These are phyloP conservation scores for Sarcophaga bullata DNA, from an alignment of 1,140 invertebrate genomes.

Conservation along the genomic window DNA sequence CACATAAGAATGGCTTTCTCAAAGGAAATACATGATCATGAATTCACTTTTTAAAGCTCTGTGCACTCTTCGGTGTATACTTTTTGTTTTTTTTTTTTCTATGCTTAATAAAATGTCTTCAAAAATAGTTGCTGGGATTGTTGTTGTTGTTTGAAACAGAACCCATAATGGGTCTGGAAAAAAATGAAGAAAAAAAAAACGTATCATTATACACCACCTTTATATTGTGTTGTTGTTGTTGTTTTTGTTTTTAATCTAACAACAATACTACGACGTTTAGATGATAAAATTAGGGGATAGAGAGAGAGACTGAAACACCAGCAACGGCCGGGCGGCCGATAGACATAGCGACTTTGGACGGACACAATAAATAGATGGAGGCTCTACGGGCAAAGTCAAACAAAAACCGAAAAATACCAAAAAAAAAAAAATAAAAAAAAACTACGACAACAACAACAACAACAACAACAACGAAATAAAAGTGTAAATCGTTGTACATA, in stretches of 20 bases:
- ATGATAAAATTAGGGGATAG: neutral
- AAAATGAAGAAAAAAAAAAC: neutral
- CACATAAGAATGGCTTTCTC: no score
- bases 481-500: slow-evolving; percentile 26
- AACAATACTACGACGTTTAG: neutral
- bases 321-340: neutral
- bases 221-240: slow-evolving; percentile 1
- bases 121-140: neutral
- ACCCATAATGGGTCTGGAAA: neutral
- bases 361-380: slow-evolving; percentile 2
- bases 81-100: neutral
- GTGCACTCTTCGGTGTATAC: slow-evolving; percentile 1
- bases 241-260: neutral
- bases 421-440: neutral
- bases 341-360: neutral
- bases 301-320: neutral
- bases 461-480: neutral
- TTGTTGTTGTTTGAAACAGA: slow-evolving; percentile 8
- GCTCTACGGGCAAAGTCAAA: slow-evolving; percentile 7
- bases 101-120: no score
- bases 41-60: slow-evolving; percentile 5
- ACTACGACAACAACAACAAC: neutral
- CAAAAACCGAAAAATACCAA: neutral
- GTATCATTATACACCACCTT: slow-evolving; percentile 17
- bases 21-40: neutral